These are phyloP conservation scores for Pogona vitticeps DNA, from an alignment of 2,113 vertebrate species.

Conservation along the genomic window DNA sequence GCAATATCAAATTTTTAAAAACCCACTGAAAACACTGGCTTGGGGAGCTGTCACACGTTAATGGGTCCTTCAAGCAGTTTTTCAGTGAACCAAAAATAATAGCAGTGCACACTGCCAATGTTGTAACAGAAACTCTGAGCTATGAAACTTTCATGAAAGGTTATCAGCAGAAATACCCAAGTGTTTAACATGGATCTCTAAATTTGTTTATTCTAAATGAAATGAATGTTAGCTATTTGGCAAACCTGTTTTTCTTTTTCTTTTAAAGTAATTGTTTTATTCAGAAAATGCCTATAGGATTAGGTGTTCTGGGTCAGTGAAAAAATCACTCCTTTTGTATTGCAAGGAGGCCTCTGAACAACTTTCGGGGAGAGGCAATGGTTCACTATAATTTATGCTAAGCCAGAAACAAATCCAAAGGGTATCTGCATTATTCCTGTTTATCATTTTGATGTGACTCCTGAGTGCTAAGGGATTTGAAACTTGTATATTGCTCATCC, in stretches of 20 bases:
- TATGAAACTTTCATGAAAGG: not conserved
- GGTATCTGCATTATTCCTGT: not conserved
- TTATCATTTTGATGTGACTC: not conserved
- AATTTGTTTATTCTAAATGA: constrained; percentile 21
- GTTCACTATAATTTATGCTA: not conserved
- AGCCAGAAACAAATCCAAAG: not conserved
- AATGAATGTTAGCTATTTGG: constrained; percentile 25
- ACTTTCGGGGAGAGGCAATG: not conserved
- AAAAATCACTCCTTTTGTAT: not conserved
- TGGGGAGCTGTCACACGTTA: constrained; percentile 11
- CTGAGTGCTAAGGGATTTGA: not conserved
- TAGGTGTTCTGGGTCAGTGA: not conserved
- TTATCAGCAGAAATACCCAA: not conserved
- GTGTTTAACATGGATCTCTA: constrained; percentile 19
- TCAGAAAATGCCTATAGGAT: not conserved
- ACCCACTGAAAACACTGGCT: constrained; percentile 5
- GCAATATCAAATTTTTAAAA: not conserved
- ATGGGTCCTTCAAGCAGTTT: constrained; percentile 9
- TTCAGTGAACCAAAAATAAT: constrained; percentile 15
- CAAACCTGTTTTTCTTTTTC: constrained; percentile 1
- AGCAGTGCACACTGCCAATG: not conserved
- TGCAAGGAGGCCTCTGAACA: not conserved
- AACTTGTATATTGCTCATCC: not conserved
- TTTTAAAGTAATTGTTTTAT: not conserved
- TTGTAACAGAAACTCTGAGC: not conserved